Base-by-base conservation (phyloP, 1,140 invertebrate genomes). In the Drosophila orena region DNA sequence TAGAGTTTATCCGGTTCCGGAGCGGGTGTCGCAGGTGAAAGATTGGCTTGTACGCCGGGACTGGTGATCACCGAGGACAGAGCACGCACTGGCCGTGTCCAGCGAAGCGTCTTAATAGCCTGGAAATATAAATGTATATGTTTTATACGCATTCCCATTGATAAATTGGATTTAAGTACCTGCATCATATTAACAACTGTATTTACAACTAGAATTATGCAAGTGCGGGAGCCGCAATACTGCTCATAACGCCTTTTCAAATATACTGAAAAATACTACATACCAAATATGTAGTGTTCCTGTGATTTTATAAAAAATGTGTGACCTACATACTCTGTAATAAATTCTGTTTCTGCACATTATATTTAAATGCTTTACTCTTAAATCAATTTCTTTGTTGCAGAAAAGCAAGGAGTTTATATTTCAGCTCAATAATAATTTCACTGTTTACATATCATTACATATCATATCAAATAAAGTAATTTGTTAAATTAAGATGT, bases 1-100 rank as follows among this genome's bases (percentile, higher is more conserved):
- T 95, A 98, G 11, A 98, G 93, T 92, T 96, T 96, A 91, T 98
- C 97, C 12, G 74, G 73, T 22, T 90, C 79, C 12, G 70, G 22
- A 14, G 53, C 42, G 15, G 70, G 12, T 43, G 70, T 20, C 7
- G 27, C 27, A 8, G 64, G 46, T 40, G 30, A 34, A 20, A 40
- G 40, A 37, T 27, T 47, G 7, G 43, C 3, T 17, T 53, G 34
- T 35, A 50, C 3, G 3, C 24, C 22, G 20, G 24, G n/a, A 42
- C 27, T 52, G 24, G 38, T 72, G 50, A 66, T 69, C 0, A 85
- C 37, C 0, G 71, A 35, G 7, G 86, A 84, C 7, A 60, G 59
- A 6, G 83, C 60, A 22, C 85, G 69, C 12, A 43, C 38, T 14
- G 77, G 53, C 50, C 77, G 84, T 2, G 47, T 12, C 46, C 46